A percentile compares a stretch with the other conserved stretches of the same genome.
phyloP scores from a whole-genome alignment of 2,888 invertebrate genomes.

The Drosophila imparisetae region DNA sequence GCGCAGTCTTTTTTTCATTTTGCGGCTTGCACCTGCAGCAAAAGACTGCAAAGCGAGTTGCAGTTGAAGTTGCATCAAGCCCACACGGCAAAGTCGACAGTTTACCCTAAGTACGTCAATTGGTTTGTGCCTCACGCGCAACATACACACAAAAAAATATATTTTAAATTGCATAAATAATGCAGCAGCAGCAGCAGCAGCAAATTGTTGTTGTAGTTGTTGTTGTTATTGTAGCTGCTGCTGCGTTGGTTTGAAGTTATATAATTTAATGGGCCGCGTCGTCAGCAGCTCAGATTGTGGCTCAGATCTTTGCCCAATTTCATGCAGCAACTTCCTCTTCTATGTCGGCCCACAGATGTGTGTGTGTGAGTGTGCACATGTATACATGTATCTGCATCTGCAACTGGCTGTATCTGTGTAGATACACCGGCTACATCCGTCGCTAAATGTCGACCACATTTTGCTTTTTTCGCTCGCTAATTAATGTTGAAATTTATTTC shows the following conservation, averaged over 20 bases:
- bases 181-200: constrained; percentile 48
- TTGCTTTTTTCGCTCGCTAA: constrained; percentile 50
- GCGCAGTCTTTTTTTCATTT: constrained; percentile 36
- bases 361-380: background rate
- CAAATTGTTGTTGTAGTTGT: constrained; percentile 18
- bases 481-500: constrained; percentile 72
- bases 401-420: constrained; percentile 3
- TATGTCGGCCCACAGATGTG: constrained; percentile 15
- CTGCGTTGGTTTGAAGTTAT: constrained; percentile 60
- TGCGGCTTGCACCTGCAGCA: constrained; percentile 63
- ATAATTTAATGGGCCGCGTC: constrained; percentile 67
- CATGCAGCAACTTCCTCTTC: constrained; percentile 60
- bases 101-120: constrained; percentile 79
- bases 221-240: constrained; percentile 16
- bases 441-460: constrained; percentile 41
- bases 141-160: constrained; percentile 44
- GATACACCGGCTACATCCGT: constrained; percentile 49
- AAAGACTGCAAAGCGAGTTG: constrained; percentile 16
- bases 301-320: constrained; percentile 71
- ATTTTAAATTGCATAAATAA: constrained; percentile 75
- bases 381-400: constrained; percentile 12
- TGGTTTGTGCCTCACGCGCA: constrained; percentile 53
- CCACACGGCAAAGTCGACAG: constrained; percentile 59
- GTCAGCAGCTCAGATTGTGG: constrained; percentile 28
- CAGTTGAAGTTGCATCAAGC: constrained; percentile 59